phyloP scores from a whole-genome alignment of 2,797 vertebrate species.

The Channallabes apus region DNA sequence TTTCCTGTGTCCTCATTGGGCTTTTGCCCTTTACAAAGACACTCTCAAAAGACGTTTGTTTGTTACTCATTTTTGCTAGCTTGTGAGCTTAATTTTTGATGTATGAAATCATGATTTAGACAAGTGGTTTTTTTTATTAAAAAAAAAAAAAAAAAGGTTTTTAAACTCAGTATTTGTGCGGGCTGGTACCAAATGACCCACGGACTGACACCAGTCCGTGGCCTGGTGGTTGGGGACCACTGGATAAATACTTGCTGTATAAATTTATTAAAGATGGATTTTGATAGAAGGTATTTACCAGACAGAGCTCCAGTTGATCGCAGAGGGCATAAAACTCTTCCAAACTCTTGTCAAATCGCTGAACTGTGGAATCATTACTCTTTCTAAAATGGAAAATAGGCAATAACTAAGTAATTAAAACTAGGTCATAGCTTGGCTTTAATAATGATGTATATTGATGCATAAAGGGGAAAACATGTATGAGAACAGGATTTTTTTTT shows the following conservation, averaged over 20 bases:
- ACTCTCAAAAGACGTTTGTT: too few species aligned
- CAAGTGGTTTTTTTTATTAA: too few species aligned
- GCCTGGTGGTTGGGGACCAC: too few species aligned
- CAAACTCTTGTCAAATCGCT: slow-evolving; percentile 92
- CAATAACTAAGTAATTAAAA: slow-evolving; percentile 9
- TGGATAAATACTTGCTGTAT: neutral
- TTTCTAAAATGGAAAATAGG: slow-evolving; percentile 71
- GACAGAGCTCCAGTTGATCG: slow-evolving; percentile 90
- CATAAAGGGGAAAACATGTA: slow-evolving; percentile 1
- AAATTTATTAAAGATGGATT: neutral
- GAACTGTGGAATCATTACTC: slow-evolving; percentile 83
- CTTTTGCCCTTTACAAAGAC: too few species aligned
- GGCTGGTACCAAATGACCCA: too few species aligned
- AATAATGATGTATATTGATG: neutral
- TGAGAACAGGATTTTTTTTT: neutral
- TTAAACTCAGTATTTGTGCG: too few species aligned
- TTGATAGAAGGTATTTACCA: slow-evolving; percentile 74
- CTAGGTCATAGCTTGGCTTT: neutral
- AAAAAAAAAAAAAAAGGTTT: too few species aligned
- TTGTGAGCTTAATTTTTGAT: too few species aligned
- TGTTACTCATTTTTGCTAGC: too few species aligned
- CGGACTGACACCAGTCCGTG: too few species aligned
- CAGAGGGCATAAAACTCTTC: slow-evolving; percentile 97
- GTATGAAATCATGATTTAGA: too few species aligned
- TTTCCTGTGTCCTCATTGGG: too few species aligned